phyloP scores from a whole-genome alignment of 2,113 vertebrate genomes.

The Camelus dromedarius region DNA sequence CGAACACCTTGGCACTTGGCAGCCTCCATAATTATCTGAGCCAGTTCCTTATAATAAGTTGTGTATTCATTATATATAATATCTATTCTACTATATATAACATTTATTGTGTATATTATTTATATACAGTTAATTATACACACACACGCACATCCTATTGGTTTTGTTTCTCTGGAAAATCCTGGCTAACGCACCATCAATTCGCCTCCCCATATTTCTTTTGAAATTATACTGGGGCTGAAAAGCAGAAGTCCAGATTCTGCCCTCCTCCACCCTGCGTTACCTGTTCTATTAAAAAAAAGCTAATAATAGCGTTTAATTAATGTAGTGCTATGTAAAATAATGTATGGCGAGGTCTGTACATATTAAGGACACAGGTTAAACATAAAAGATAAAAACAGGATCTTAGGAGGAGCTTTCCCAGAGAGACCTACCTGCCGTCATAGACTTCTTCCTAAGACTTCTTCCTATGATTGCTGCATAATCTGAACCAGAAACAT shows the following conservation, averaged over 20 bases:
- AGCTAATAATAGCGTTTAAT: neutral
- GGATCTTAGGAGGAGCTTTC: neutral
- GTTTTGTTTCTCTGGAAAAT: neutral
- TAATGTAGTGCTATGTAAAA: neutral
- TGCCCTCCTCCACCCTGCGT: neutral
- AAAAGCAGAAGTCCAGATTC: neutral
- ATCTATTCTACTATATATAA: no score
- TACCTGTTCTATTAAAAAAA: neutral
- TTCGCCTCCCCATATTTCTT: neutral
- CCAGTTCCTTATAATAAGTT: neutral
- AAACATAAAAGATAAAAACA: neutral
- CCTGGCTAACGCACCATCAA: neutral
- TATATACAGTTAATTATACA: neutral
- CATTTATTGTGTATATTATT: no score
- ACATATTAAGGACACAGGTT: neutral
- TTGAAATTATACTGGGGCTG: neutral
- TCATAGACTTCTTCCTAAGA: neutral
- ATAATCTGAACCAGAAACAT: slow-evolving; percentile 2
- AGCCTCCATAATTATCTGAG: neutral
- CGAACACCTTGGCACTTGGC: neutral
- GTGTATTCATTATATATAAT: no score
- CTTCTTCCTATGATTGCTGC: neutral
- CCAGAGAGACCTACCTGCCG: neutral
- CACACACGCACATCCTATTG: neutral
- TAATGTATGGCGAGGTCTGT: neutral